Base-by-base conservation (phyloP, 2,888 invertebrate species). In the Sphaeridia pumilis region DNA sequence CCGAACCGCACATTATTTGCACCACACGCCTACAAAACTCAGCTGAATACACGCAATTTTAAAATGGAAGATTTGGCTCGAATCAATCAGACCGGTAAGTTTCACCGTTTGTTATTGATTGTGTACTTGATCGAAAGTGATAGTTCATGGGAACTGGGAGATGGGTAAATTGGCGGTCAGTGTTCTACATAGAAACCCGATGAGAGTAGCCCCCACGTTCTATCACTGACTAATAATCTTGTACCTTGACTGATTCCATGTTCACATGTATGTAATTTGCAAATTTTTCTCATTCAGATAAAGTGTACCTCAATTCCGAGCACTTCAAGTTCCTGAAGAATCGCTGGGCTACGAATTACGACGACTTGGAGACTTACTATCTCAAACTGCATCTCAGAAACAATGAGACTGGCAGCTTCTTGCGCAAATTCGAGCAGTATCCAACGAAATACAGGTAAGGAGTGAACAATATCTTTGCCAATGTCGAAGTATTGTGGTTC, bases 281-380 rank as follows among this genome's bases (percentile, higher is more conserved):
- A n/a, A n/a, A n/a, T n/a, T n/a, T n/a, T n/a, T n/a, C 17, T 14
- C 41, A 60, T 69, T 28, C 72, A 81, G 83, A 83, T 57, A 83
- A 88, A 63, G 75, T 83, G 0, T 94, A 94, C 71, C 82, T 86
- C 1, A 86, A 86, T 67, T 81, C 84, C 64, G 78, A 78, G 7
- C 90, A 86, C 82, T 94, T 87, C 74, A 81, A 83, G 70, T 82
- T 83, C 67, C 72, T 94, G 52, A 92, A 92, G 69, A 84, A 90
- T 68, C 80, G 93, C 50, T 95, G 94, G 94, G 84, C 88, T 1
- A 86, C 93, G 1, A 93, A 92, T 72, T 89, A 87, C 66, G 92
- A 94, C 69, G 81, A 79, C 60, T 74, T 97, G 52, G 89, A 93
- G 71, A 87, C 87, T 66, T 90, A 79, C 73, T 84, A 83, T 70